phyloP scores from a whole-genome alignment of 2,888 invertebrate genomes.

The Callyntrura sp. region DNA sequence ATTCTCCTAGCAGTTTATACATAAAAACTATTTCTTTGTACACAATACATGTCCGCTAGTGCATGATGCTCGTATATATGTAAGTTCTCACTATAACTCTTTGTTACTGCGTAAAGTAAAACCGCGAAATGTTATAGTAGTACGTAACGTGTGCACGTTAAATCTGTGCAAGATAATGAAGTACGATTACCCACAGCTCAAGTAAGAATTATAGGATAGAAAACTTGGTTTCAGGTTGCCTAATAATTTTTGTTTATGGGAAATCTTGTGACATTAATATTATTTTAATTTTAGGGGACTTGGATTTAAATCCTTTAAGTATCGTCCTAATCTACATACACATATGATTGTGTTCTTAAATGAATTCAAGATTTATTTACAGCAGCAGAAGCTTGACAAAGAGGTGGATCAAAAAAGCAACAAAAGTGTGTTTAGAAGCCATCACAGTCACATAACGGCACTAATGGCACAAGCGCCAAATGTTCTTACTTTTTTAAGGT shows the following conservation, averaged over 20 bases:
- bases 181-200: slow-evolving; percentile 28
- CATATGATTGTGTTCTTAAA: neutral
- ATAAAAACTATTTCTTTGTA: slow-evolving; percentile 37
- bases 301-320: neutral
- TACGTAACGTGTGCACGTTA: neutral
- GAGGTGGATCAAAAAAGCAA: too few species aligned
- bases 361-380: too few species aligned
- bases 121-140: neutral
- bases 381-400: too few species aligned
- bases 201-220: neutral
- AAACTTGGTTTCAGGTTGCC: neutral
- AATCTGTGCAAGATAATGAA: slow-evolving; percentile 55
- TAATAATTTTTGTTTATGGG: neutral
- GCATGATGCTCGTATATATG: slow-evolving; percentile 38
- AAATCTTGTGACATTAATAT: neutral
- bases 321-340: neutral
- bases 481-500: too few species aligned
- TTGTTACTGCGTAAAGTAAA: slow-evolving; percentile 10
- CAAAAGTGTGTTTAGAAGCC: too few species aligned
- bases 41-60: slow-evolving; percentile 47
- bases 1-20: neutral
- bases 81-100: too few species aligned
- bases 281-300: slow-evolving; percentile 21
- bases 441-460: too few species aligned
- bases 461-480: too few species aligned